Evolutionary conservation across 2,797 vertebrate genomes (phyloP).

Genomic region (Pangasius djambal): DNA sequence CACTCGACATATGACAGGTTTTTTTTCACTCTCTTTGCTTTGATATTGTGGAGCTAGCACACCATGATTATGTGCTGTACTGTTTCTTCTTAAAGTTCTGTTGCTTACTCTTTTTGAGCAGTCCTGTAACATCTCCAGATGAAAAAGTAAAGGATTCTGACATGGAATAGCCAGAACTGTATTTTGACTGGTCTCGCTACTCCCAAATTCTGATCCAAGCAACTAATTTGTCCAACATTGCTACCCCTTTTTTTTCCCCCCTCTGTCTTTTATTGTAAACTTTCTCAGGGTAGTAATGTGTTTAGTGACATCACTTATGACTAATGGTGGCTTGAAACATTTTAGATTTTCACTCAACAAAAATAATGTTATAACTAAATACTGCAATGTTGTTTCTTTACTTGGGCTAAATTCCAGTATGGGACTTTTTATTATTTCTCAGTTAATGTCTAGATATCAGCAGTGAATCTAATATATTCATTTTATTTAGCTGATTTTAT

Average conservation of each 20-base stretch:
- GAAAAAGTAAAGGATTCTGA: conserved; percentile 32
- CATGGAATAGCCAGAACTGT: conserved; percentile 34
- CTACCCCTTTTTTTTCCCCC: neutral
- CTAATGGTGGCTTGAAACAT: neutral
- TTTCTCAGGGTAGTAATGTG: conserved; percentile 10
- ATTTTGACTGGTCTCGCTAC: conserved; percentile 41
- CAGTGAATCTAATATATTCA: neutral
- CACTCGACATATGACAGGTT: conserved; percentile 79
- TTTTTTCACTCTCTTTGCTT: conserved; percentile 62
- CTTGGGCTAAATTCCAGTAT: neutral
- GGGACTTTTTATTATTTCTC: neutral
- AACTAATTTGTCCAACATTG: conserved; percentile 17
- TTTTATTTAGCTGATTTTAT: neutral
- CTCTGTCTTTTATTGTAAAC: conserved; percentile 14
- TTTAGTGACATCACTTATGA: neutral
- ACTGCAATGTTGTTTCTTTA: neutral
- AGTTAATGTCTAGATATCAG: neutral
- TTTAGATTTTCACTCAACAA: neutral
- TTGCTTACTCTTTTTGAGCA: conserved; percentile 52
- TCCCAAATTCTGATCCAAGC: conserved; percentile 39
- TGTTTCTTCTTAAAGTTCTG: conserved; percentile 65
- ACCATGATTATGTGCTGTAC: conserved; percentile 65
- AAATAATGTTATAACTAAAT: neutral
- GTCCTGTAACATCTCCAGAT: conserved; percentile 49
- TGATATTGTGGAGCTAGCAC: conserved; percentile 74